These are phyloP conservation scores for Porites australiensis DNA, from an alignment of 64 coral and sea anemone species.

Conservation along the genomic window DNA sequence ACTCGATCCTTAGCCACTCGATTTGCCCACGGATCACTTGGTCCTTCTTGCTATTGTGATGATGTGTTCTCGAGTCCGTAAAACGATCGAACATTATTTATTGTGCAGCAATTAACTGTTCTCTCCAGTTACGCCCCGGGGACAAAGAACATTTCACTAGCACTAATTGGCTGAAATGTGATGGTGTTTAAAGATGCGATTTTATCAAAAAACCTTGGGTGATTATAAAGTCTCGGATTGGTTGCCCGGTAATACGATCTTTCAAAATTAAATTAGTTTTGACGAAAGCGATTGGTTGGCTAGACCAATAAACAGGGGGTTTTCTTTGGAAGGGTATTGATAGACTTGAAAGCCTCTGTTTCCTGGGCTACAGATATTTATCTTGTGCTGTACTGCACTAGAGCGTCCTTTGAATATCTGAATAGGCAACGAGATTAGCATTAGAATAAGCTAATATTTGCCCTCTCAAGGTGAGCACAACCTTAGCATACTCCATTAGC, in stretches of 20 bases:
- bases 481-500: slow-evolving; percentile 33
- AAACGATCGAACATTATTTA: slow-evolving; percentile 80
- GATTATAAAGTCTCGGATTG: slow-evolving; percentile 77
- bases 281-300: slow-evolving; percentile 65
- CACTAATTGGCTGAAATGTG: slow-evolving; percentile 93
- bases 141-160: slow-evolving; percentile 86
- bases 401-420: slow-evolving; percentile 16
- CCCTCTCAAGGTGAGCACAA: slow-evolving; percentile 12
- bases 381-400: neutral
- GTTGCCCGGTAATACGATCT: slow-evolving; percentile 79
- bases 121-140: slow-evolving; percentile 83
- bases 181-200: slow-evolving; percentile 91
- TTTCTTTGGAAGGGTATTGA: slow-evolving; percentile 57
- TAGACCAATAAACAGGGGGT: slow-evolving; percentile 31
- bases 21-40: slow-evolving; percentile 6
- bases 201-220: slow-evolving; percentile 87
- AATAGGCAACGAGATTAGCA: slow-evolving; percentile 41
- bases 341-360: slow-evolving; percentile 34
- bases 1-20: slow-evolving; percentile 44
- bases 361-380: slow-evolving; percentile 22
- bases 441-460: slow-evolving; percentile 46
- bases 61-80: slow-evolving; percentile 56
- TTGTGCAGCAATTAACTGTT: slow-evolving; percentile 87
- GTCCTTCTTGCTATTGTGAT: slow-evolving; percentile 33
- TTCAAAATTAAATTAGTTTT: slow-evolving; percentile 73